Conservation (phyloP, 2,888 invertebrate species). For the Tetragonisca angustula region DNA sequence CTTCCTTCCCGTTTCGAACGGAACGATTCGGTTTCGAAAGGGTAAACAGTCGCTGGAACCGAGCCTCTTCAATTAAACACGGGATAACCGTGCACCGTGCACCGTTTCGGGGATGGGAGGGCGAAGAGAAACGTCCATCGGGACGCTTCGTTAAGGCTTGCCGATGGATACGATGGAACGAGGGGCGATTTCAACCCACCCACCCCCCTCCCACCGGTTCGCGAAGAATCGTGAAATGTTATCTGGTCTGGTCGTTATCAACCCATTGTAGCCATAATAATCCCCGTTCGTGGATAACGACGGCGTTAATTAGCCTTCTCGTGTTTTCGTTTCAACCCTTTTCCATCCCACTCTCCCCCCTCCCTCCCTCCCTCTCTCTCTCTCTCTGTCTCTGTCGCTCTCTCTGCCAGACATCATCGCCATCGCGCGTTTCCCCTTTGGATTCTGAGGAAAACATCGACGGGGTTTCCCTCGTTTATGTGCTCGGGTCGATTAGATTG, state of each 20-base stretch:
- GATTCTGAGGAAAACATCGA: too few relatives aligned
- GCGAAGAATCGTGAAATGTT: slow-evolving; percentile 39
- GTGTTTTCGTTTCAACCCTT: slow-evolving; percentile 64
- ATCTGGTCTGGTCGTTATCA: slow-evolving; percentile 41
- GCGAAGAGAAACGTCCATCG: slow-evolving; percentile 3
- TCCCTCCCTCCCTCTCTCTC: too few relatives aligned
- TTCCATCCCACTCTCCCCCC: background rate
- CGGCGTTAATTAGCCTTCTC: slow-evolving; percentile 72
- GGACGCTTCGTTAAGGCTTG: slow-evolving; percentile 40
- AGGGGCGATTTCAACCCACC: slow-evolving; percentile 7
- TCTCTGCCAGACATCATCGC: too few relatives aligned
- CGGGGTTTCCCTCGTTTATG: too few relatives aligned
- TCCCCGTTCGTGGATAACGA: slow-evolving; percentile 59
- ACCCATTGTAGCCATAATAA: slow-evolving; percentile 61
- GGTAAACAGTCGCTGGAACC: slow-evolving; percentile 19
- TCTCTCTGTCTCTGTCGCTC: too few relatives aligned
- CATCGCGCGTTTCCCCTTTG: too few relatives aligned
- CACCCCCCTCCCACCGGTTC: background rate
- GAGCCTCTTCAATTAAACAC: slow-evolving; percentile 43
- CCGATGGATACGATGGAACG: slow-evolving; percentile 27
- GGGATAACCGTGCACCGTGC: slow-evolving; percentile 20
- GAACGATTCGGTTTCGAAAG: background rate
- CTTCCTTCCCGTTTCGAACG: background rate
- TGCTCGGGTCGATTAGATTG: too few relatives aligned
- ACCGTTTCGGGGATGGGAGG: background rate